phyloP scores from a whole-genome alignment of 2,797 vertebrate species.

The Octomys mimax region DNA sequence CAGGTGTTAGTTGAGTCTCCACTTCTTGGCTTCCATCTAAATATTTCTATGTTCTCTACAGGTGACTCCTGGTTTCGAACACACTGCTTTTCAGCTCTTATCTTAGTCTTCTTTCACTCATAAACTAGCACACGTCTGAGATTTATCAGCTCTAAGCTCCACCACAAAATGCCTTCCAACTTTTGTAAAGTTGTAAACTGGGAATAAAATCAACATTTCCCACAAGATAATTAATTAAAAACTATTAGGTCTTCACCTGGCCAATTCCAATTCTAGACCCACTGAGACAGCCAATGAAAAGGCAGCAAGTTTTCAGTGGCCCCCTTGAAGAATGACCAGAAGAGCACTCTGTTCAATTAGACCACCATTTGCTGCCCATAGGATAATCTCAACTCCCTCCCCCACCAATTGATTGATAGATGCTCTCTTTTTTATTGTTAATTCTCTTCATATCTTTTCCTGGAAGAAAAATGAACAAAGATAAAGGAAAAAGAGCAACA shows the following conservation, averaged over 20 bases:
- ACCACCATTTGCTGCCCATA: neutral
- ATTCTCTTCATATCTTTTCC: conserved; percentile 49
- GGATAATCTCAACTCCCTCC: neutral
- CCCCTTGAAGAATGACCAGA: neutral
- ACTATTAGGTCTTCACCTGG: neutral
- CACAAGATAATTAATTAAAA: conserved; percentile 5
- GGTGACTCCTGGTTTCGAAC: neutral
- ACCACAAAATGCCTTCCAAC: neutral
- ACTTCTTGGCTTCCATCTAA: conserved; percentile 31
- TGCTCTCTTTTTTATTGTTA: neutral
- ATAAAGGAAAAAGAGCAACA: neutral
- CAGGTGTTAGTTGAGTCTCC: neutral
- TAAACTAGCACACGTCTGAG: neutral
- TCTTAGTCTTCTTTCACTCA: conserved; percentile 30
- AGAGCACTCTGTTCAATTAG: neutral
- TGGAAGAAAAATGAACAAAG: neutral
- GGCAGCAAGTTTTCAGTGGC: neutral
- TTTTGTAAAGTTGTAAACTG: conserved; percentile 20
- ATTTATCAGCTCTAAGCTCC: neutral
- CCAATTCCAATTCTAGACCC: conserved; percentile 30
- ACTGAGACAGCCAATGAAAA: conserved; percentile 10
- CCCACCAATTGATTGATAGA: neutral
- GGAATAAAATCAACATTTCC: neutral
- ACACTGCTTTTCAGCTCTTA: neutral
- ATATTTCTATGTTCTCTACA: conserved; percentile 13